These are phyloP conservation scores for Leucoma salicis DNA, from an alignment of 2,888 invertebrate species.

Conservation along the genomic window DNA sequence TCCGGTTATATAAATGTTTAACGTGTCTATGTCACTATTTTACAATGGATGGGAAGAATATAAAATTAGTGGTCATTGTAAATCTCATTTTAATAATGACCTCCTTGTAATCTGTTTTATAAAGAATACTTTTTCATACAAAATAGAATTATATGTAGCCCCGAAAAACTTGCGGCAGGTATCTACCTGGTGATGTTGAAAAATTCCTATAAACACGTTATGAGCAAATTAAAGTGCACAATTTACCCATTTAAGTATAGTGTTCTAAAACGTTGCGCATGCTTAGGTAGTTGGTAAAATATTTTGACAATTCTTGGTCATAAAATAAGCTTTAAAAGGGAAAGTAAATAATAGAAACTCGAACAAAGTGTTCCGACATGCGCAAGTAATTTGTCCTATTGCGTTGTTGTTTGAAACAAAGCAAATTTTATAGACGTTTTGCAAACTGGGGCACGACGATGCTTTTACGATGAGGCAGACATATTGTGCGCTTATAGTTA, in stretches of 20 bases:
- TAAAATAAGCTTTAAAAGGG: slow-evolving; percentile 51
- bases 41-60: too few species aligned
- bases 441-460: slow-evolving; percentile 66
- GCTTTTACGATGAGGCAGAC: slow-evolving; percentile 57
- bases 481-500: slow-evolving; percentile 50
- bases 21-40: too few species aligned
- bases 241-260: slow-evolving; percentile 6
- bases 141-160: too few species aligned
- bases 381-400: slow-evolving; percentile 66
- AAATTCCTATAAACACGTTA: too few species aligned
- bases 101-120: too few species aligned
- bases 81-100: too few species aligned
- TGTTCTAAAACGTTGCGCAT: slow-evolving; percentile 12
- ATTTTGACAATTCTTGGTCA: slow-evolving; percentile 25
- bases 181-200: too few species aligned
- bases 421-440: slow-evolving; percentile 53
- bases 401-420: slow-evolving; percentile 65
- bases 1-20: too few species aligned
- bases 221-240: too few species aligned
- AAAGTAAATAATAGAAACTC: slow-evolving; percentile 57
- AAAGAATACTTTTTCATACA: too few species aligned
- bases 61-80: too few species aligned
- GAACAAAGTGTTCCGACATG: slow-evolving; percentile 64
- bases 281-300: slow-evolving; percentile 7
- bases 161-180: too few species aligned